A percentile compares a stretch with the other conserved stretches of the same genome.
phyloP scores from a whole-genome alignment of 2,888 invertebrate species.

The Capitulum mitella region DNA sequence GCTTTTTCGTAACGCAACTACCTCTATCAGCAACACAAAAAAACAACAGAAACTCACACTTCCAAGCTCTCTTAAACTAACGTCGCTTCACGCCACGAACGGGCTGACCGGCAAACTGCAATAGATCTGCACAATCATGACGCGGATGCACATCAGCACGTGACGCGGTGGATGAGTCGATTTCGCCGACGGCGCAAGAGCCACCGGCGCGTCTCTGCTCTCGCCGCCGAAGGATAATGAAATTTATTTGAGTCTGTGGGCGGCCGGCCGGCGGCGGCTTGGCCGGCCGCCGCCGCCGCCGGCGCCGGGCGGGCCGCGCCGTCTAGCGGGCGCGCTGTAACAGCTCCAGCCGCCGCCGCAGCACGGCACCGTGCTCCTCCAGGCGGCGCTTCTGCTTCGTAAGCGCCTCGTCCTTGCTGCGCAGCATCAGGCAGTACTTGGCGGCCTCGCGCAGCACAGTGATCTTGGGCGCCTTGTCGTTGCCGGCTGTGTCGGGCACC shows the following conservation, averaged over 20 bases:
- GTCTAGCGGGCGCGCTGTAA: neutral
- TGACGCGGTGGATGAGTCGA: neutral
- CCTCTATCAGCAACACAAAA: neutral
- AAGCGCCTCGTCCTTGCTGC: slow-evolving; percentile 22
- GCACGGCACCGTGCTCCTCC: neutral
- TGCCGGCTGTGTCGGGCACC: slow-evolving; percentile 12
- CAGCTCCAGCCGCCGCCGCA: neutral
- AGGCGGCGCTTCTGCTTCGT: slow-evolving; percentile 7
- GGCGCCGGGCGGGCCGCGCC: neutral
- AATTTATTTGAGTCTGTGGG: slow-evolving; percentile 2
- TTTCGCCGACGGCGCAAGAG: neutral
- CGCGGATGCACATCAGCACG: neutral
- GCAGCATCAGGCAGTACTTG: slow-evolving; percentile 25
- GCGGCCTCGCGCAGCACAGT: slow-evolving; percentile 25
- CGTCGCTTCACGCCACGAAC: neutral
- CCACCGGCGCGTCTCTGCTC: neutral
- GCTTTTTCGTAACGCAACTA: neutral
- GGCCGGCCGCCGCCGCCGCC: neutral
- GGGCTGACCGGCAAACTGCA: neutral
- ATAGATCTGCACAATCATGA: neutral
- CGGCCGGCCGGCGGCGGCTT: neutral
- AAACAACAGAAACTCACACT: neutral
- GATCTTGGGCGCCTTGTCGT: slow-evolving; percentile 22
- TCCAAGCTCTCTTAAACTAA: slow-evolving; percentile 14
- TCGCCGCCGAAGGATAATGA: neutral